Evolutionary conservation across 2,113 vertebrate genomes (phyloP).

Genomic region (Nesogale talazaci): DNA sequence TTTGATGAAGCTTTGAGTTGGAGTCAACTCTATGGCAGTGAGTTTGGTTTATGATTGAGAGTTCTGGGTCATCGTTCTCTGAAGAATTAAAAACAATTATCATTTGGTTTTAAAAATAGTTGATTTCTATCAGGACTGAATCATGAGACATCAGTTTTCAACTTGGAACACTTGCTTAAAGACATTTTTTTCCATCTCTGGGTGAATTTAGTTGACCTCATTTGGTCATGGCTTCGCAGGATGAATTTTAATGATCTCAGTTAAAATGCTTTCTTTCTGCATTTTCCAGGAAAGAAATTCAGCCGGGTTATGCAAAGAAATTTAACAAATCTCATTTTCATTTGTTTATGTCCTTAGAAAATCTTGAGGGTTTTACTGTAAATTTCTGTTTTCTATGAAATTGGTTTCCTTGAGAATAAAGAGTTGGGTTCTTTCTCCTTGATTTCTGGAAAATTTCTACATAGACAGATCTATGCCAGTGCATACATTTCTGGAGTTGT

Average conservation of each 20-base stretch:
- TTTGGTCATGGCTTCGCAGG: constrained; percentile 65
- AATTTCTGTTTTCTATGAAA: constrained; percentile 55
- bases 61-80: constrained; percentile 71
- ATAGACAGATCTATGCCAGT: background rate
- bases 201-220: constrained; percentile 72
- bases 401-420: constrained; percentile 46
- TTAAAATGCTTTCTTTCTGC: constrained; percentile 50
- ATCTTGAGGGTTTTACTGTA: constrained; percentile 26
- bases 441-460: background rate
- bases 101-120: constrained; percentile 73
- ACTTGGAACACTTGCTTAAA: constrained; percentile 63
- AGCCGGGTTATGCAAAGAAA: constrained; percentile 34
- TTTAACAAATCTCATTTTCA: constrained; percentile 41
- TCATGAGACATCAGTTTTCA: constrained; percentile 66
- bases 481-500: background rate
- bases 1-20: background rate
- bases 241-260: constrained; percentile 75
- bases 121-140: constrained; percentile 61
- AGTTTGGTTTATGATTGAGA: background rate
- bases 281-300: constrained; percentile 61
- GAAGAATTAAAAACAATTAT: constrained; percentile 77
- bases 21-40: background rate
- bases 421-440: constrained; percentile 34
- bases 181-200: constrained; percentile 63
- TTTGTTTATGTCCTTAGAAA: background rate